phyloP scores from a whole-genome alignment of 2,888 invertebrate species.

The Coenonympha arcania region DNA sequence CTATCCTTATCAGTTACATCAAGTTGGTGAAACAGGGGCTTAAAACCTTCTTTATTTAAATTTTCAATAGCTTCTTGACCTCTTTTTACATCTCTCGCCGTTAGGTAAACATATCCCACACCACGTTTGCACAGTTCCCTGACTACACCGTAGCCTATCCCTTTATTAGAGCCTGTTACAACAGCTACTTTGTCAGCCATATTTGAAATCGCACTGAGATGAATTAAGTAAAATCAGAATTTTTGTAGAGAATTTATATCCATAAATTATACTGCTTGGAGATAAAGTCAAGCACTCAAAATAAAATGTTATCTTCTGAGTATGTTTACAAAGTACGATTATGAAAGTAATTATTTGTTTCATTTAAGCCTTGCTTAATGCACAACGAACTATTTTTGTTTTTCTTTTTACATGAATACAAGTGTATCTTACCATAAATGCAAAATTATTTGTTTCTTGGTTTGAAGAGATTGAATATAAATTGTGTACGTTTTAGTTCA shows the following conservation, averaged over 20 bases:
- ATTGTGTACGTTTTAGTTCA: background rate
- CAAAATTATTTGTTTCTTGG: too few species aligned
- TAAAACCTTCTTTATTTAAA: constrained; percentile 63
- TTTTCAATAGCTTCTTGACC: constrained; percentile 71
- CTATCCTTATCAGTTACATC: constrained; percentile 34
- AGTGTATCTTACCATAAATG: too few species aligned
- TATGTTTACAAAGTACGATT: too few species aligned
- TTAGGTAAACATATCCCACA: constrained; percentile 77
- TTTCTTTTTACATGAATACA: too few species aligned
- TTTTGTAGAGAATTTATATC: background rate
- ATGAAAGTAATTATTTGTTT: too few species aligned
- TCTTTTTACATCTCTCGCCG: constrained; percentile 70
- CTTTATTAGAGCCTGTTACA: constrained; percentile 79
- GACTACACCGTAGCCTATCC: constrained; percentile 77
- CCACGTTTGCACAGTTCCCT: constrained; percentile 75
- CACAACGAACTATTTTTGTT: too few species aligned
- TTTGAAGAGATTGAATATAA: background rate
- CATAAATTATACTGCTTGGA: background rate
- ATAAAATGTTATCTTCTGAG: too few species aligned
- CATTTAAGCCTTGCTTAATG: too few species aligned
- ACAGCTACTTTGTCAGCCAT: constrained; percentile 40
- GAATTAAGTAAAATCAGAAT: background rate
- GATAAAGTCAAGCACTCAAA: too few species aligned
- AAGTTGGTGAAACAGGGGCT: constrained; percentile 41
- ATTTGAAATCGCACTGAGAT: constrained; percentile 6